phyloP scores from a whole-genome alignment of 2,888 invertebrate species.

The Gnatocerus cornutus region DNA sequence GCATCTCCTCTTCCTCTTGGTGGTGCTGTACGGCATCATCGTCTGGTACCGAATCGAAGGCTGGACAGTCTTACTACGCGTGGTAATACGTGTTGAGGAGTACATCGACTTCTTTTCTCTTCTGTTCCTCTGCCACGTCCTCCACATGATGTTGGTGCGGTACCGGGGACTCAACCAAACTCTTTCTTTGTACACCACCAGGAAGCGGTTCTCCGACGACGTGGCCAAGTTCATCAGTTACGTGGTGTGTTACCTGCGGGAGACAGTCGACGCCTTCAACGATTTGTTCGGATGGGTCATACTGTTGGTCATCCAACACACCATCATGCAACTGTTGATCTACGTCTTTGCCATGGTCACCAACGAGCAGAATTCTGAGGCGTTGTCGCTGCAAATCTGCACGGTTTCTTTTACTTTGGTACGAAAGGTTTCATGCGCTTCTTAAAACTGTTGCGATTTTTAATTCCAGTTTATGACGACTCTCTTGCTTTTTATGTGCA shows the following conservation, averaged over 20 bases:
- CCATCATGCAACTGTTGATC: neutral
- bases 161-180: neutral
- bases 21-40: neutral
- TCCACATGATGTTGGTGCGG: neutral
- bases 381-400: neutral
- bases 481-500: neutral
- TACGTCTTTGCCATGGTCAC: constrained; percentile 13
- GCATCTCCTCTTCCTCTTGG: neutral
- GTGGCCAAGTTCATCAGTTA: neutral
- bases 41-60: constrained; percentile 6
- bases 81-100: neutral
- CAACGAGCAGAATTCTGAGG: neutral
- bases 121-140: neutral
- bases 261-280: constrained; percentile 1
- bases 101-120: constrained; percentile 12
- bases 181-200: neutral
- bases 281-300: constrained; percentile 7
- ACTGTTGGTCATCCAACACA: neutral
- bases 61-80: neutral
- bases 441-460: neutral
- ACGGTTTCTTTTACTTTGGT: constrained; percentile 1
- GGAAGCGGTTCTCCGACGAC: neutral
- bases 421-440: neutral
- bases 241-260: neutral
- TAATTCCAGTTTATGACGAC: constrained; percentile 13